phyloP scores from a whole-genome alignment of 2,888 invertebrate genomes.

The Stomorhina lunata region DNA sequence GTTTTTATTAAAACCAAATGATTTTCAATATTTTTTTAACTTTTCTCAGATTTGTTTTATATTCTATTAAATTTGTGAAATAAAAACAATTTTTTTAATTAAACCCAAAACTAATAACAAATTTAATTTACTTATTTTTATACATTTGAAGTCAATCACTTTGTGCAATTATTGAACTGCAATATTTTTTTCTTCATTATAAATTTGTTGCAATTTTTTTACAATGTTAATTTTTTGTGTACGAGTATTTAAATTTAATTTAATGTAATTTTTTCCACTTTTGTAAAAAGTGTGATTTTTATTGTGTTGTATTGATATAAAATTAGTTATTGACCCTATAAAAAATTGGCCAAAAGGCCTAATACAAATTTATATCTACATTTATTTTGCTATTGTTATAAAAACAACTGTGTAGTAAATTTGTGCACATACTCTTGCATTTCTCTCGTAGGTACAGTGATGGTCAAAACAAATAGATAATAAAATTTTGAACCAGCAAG shows the following conservation, averaged over 20 bases:
- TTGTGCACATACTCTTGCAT: not conserved
- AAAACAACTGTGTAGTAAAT: not conserved
- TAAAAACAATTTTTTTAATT: too few species aligned
- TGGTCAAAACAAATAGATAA: too few species aligned
- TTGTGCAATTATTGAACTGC: constrained; percentile 20
- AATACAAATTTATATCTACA: constrained; percentile 31
- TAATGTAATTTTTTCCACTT: constrained; percentile 19
- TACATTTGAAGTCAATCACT: constrained; percentile 31
- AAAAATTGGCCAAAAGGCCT: constrained; percentile 41
- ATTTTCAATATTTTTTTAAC: not conserved
- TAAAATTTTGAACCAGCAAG: too few species aligned
- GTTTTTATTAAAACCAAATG: not conserved
- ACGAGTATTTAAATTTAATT: constrained; percentile 40
- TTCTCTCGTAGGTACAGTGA: not conserved
- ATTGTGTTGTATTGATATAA: constrained; percentile 11
- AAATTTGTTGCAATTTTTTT: not conserved
- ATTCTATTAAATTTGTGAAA: not conserved
- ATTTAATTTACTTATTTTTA: not conserved
- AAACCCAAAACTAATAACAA: not conserved
- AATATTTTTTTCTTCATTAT: not conserved
- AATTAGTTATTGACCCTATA: constrained; percentile 39
- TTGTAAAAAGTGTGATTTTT: not conserved
- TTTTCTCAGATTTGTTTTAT: constrained; percentile 4
- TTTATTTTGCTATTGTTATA: constrained; percentile 30
- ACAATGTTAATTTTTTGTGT: constrained; percentile 25